Conservation (phyloP, 2,113 vertebrate species). For the Ptyas mucosa region DNA sequence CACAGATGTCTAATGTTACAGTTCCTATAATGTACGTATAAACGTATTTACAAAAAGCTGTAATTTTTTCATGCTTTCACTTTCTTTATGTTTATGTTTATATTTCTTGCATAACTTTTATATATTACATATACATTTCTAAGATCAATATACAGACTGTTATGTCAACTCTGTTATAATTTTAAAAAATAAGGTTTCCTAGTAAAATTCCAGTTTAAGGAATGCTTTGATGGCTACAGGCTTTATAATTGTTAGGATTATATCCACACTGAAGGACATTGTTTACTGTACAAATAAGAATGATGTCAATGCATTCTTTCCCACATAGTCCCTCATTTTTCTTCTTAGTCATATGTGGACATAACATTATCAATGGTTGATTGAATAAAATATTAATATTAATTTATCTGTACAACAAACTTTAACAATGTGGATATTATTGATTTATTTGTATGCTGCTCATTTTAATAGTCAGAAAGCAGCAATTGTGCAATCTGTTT, state of each 20-base stretch:
- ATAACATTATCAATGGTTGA: not conserved
- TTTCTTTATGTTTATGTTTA: not conserved
- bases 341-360: not conserved
- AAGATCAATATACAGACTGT: not conserved
- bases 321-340: not conserved
- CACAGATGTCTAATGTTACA: not conserved
- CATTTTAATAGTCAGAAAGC: slow-evolving; percentile 6
- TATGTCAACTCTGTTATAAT: not conserved
- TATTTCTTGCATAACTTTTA: not conserved
- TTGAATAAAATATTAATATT: not conserved
- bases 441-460: not conserved
- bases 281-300: not conserved
- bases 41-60: not conserved
- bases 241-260: not conserved
- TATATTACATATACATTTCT: not conserved
- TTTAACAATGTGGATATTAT: not conserved
- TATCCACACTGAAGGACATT: not conserved
- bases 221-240: not conserved
- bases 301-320: not conserved
- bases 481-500: not conserved
- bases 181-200: not conserved
- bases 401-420: not conserved
- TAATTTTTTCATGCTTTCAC: not conserved
- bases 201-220: not conserved
- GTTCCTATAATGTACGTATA: not conserved